Conservation (phyloP, 1,140 invertebrate species). For the Vanessa tameamea region DNA sequence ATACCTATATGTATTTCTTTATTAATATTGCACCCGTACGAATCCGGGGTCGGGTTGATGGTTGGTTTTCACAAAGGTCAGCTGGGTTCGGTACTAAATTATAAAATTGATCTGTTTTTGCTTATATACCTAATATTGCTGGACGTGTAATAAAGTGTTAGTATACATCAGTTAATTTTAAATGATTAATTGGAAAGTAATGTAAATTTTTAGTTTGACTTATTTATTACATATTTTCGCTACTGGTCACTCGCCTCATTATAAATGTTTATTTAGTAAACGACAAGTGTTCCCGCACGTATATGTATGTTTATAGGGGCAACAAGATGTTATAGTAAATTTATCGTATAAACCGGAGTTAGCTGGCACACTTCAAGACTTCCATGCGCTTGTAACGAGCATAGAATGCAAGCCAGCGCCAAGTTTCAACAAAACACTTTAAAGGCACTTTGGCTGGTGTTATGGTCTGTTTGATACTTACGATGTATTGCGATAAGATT, state of each 20-base stretch:
- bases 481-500: constrained; percentile 15
- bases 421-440: constrained; percentile 50
- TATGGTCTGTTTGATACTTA: constrained; percentile 31
- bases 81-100: no score
- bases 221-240: background rate
- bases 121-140: no score
- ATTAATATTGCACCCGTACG: no score
- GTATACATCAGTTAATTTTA: no score
- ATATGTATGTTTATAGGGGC: constrained; percentile 16
- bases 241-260: background rate
- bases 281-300: constrained; percentile 3
- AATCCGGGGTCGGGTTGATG: no score
- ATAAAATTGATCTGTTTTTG: no score
- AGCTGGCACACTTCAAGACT: constrained; percentile 47
- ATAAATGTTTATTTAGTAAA: constrained; percentile 3
- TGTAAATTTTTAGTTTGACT: background rate
- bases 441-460: constrained; percentile 39
- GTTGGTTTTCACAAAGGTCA: no score
- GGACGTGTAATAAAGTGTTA: no score
- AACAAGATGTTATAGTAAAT: constrained; percentile 39
- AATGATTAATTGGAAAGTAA: no score
- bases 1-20: no score
- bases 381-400: constrained; percentile 44
- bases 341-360: constrained; percentile 44
- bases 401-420: constrained; percentile 41